Evolutionary conservation across 2,888 invertebrate species (phyloP).

Genomic region (Monoplex corrugatus): DNA sequence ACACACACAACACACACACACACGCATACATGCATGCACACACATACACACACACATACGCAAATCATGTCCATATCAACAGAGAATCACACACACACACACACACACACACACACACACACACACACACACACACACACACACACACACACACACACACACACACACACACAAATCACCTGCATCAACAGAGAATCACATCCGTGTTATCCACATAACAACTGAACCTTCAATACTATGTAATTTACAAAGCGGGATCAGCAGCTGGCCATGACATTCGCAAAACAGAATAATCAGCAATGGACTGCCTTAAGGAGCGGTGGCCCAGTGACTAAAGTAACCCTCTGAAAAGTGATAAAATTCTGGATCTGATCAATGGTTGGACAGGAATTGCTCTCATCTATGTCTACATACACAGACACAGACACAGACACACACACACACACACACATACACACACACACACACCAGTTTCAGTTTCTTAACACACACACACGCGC

Average conservation of each 20-base stretch:
- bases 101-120: conserved; percentile 26
- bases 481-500: not conserved
- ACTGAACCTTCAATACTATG: too few relatives aligned
- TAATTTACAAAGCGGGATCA: too few relatives aligned
- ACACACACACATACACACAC: not conserved
- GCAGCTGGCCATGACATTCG: too few relatives aligned
- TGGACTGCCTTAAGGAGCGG: too few relatives aligned
- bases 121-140: not conserved
- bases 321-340: too few relatives aligned
- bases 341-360: too few relatives aligned
- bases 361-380: too few relatives aligned
- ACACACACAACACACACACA: too few relatives aligned
- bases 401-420: not conserved
- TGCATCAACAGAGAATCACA: too few relatives aligned
- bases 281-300: too few relatives aligned
- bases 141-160: not conserved
- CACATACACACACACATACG: not conserved
- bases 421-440: not conserved
- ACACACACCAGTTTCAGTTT: not conserved
- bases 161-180: not conserved
- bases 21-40: not conserved
- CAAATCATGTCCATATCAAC: not conserved
- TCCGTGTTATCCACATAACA: too few relatives aligned
- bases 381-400: too few relatives aligned
- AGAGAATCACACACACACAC: not conserved